phyloP scores from a whole-genome alignment of 2,797 vertebrate genomes.

The Sebastes matsubarae region DNA sequence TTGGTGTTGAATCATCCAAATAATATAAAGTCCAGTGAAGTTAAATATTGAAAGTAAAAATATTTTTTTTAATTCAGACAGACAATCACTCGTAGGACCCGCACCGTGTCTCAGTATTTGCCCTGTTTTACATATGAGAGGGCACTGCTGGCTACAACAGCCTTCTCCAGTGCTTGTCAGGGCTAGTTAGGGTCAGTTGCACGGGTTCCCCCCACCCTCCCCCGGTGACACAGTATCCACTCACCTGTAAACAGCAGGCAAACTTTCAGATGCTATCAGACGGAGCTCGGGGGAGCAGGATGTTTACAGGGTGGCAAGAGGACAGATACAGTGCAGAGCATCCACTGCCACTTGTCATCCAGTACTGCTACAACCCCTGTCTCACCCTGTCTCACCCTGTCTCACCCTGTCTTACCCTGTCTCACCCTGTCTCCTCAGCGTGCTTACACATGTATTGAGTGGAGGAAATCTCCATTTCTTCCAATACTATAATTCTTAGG shows the following conservation, averaged over 20 bases:
- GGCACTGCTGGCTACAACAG: neutral
- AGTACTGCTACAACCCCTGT: neutral
- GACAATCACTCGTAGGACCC: too few relatives aligned
- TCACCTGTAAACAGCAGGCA: conserved; percentile 31
- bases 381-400: too few relatives aligned
- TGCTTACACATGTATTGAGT: neutral
- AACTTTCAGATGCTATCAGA: conserved; percentile 30
- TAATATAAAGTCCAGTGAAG: neutral
- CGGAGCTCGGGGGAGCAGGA: conserved; percentile 11
- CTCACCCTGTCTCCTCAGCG: neutral
- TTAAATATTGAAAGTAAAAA: too few relatives aligned
- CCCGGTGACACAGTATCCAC: neutral
- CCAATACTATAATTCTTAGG: neutral
- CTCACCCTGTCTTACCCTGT: neutral
- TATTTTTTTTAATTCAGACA: too few relatives aligned
- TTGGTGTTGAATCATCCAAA: neutral
- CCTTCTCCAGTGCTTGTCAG: conserved; percentile 1
- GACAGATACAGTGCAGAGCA: neutral
- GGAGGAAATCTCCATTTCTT: neutral
- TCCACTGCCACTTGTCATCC: neutral
- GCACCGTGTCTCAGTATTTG: neutral
- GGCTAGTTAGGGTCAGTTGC: neutral
- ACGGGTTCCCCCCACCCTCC: neutral
- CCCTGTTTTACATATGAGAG: neutral
- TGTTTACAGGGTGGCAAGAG: conserved; percentile 28